Base-by-base conservation (phyloP, 2,797 vertebrate species). In the Platalea minor region DNA sequence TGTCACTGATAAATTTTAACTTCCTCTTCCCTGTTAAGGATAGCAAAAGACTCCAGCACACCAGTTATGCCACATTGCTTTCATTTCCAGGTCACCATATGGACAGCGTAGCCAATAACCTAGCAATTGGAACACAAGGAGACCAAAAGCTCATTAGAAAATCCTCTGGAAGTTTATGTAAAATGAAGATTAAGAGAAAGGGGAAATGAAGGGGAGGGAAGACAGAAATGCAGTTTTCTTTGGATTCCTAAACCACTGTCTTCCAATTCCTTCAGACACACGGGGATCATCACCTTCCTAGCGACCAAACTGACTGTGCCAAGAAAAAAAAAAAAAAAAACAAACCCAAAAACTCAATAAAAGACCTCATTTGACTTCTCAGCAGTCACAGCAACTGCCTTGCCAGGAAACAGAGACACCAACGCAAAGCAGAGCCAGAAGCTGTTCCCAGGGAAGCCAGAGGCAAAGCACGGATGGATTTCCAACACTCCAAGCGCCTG, bases 101-200 rank as follows among this genome's bases (percentile, higher is more conserved):
- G 41, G 68, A 61, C 60, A 84, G 39, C 1, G 0, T 0, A 9
- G 87, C 61, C 65, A 85, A 63, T 82, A 65, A 95, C 88, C 35
- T 3, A 68, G 65, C 53, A 85, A 13, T 4, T 75, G 68, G 72
- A 93, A 89, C 57, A 85, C 56, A 89, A 35, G 90, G 70, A 91
- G 57, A 50, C 54, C 56, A 64, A 94, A 91, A 91, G 61, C 89
- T 76, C 88, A 77, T 77, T 64, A 57, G 43, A 93, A 93, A 95
- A 95, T 46, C 85, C 83, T 89, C 92, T 88, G 92, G 48, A 96
- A 82, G 51, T 51, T 81, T 53, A 21, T 31, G 37, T 10, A 61
- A 61, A 88, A 84, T 3, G 18, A 54, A 59, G 65, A 94, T 94
- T 54, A 88, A 69, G 50, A 77, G 43, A 95, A 77, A 46, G 28